These are phyloP conservation scores for Pimpla rufipes DNA, from an alignment of 2,888 invertebrate genomes.

Conservation along the genomic window DNA sequence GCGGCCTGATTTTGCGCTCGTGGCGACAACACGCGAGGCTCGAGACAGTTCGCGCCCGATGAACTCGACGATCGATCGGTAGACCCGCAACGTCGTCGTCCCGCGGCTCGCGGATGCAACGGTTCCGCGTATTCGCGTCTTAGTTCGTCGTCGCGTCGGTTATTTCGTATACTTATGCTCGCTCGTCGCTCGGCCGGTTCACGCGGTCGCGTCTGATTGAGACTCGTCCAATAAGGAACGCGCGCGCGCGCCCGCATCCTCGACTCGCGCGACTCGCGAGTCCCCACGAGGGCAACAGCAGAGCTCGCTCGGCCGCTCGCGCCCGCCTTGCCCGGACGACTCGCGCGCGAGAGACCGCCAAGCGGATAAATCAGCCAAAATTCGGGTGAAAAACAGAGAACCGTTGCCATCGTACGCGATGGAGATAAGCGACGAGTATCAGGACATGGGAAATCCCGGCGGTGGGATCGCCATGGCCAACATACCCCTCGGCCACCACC, in stretches of 20 bases:
- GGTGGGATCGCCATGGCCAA: conserved; percentile 80
- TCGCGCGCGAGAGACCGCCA: conserved; percentile 59
- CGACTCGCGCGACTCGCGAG: conserved; percentile 31
- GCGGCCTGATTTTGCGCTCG: neutral
- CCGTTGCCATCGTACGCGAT: conserved; percentile 95
- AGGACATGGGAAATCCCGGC: conserved; percentile 82
- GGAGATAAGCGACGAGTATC: conserved; percentile 87
- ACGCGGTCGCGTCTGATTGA: neutral
- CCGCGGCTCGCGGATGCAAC: conserved; percentile 7
- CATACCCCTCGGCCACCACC: conserved; percentile 85
- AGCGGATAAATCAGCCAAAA: conserved; percentile 88
- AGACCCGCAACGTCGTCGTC: too few relatives aligned
- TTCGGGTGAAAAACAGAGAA: conserved; percentile 95
- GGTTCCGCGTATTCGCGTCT: neutral
- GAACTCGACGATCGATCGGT: neutral
- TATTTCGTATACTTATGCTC: neutral
- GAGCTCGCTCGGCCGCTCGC: too few relatives aligned
- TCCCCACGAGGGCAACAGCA: conserved; percentile 5
- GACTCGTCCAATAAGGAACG: neutral
- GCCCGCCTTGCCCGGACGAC: conserved; percentile 29
- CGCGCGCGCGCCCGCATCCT: too few relatives aligned
- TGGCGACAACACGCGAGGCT: neutral
- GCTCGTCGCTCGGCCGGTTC: too few relatives aligned
- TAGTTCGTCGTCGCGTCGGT: neutral
- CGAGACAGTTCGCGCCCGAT: neutral